Evolutionary conservation across 2,888 invertebrate genomes (phyloP).

Genomic region (Colletes collaris): DNA sequence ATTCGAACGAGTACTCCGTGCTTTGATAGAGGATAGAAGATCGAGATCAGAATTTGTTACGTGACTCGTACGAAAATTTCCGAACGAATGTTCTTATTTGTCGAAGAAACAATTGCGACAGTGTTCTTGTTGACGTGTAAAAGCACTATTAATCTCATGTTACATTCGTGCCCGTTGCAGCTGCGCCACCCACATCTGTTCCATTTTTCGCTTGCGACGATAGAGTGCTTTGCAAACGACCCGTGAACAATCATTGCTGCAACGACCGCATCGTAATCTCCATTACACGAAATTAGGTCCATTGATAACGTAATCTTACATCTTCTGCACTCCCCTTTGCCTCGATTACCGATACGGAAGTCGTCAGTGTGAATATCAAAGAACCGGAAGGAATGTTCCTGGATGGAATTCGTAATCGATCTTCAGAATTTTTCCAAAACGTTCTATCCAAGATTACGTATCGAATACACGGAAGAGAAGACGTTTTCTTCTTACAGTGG

Average conservation of each 20-base stretch:
- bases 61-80: too few relatives aligned
- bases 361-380: conserved; percentile 12
- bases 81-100: neutral
- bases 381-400: too few relatives aligned
- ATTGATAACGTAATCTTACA: conserved; percentile 35
- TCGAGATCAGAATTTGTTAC: too few relatives aligned
- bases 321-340: conserved; percentile 30
- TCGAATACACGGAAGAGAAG: too few relatives aligned
- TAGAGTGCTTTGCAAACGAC: conserved; percentile 1
- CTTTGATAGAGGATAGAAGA: too few relatives aligned
- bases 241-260: conserved; percentile 1
- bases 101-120: neutral
- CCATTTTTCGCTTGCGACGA: neutral
- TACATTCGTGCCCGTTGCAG: neutral
- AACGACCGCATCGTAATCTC: neutral
- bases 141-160: neutral
- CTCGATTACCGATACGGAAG: conserved; percentile 23
- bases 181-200: neutral
- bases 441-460: too few relatives aligned
- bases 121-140: neutral
- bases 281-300: neutral
- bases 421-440: too few relatives aligned
- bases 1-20: too few relatives aligned
- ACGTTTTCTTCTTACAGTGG: too few relatives aligned
- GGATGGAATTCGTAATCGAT: too few relatives aligned